Base-by-base conservation (phyloP, 2,888 invertebrate species). In the Eupithecia abbreviata region DNA sequence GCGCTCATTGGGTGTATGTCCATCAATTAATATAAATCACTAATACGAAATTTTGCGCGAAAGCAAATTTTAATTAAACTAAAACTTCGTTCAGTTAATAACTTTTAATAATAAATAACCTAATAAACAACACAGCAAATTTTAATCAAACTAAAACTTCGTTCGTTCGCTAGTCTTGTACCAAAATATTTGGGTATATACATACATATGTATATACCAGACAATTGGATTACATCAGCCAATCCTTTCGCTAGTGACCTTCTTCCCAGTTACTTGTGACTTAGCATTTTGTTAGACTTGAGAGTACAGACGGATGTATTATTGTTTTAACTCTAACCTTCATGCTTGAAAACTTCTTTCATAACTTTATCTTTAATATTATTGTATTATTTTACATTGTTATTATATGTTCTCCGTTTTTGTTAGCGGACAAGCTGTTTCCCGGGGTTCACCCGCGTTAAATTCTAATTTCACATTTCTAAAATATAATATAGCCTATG, bases 231-330 rank as follows among this genome's bases (percentile, higher is more conserved):
- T 79, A 77, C 81, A 76, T 82, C 82, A 83, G 67, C 69, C 66
- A 65, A 80, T 74, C 83, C 83, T 81, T 83, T 83, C 83, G 80
- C 79, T 72, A 72, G 42, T 80, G 82, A 78, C 82, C 81, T 82
- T 81, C 79, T 70, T 81, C 79, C 67, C 30, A 47, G 13, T 42
- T 62, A 49, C n/a, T 71, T 77, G 51, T 72, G 68, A 73, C 58
- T 75, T 55, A 73, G 45, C 65, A 65, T 72, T 70, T 51, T 30
- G 62, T 51, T 68, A 55, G 51, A 68, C 47, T 55, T 6, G 49
- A 30, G 45, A 10, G 47, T 47, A 43, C 47, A 73, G 43, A 55
- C 73, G 73, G 71, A 55, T 58, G 45, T 42, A 49, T 45, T 55
- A 58, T 73, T 72, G 66, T 43, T 66, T 51, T 66, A 66, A 13